A percentile compares a stretch with the other conserved stretches of the same genome.
Evolutionary conservation across 2,113 vertebrate genomes (phyloP).

Genomic region (Psilopogon haemacephalus): DNA sequence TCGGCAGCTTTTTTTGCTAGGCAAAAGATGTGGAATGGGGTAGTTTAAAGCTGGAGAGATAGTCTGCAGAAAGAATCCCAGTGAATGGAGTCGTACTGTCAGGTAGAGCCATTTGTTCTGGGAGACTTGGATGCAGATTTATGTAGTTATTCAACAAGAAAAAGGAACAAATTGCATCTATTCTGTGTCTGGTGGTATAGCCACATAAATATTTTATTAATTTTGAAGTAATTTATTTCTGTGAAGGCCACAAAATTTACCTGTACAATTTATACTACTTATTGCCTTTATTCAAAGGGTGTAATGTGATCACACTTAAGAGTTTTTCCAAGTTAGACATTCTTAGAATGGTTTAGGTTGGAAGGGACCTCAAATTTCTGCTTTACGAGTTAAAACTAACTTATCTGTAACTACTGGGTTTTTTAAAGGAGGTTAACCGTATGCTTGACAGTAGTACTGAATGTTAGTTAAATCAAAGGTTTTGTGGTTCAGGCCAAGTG

Average conservation of each 20-base stretch:
- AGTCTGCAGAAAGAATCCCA: neutral
- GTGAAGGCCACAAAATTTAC: neutral
- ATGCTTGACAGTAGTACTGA: neutral
- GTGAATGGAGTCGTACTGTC: neutral
- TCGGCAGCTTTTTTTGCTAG: neutral
- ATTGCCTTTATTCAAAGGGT: neutral
- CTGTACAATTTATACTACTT: neutral
- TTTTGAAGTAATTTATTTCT: neutral
- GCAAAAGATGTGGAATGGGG: neutral
- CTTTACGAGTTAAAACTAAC: neutral
- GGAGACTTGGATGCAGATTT: neutral
- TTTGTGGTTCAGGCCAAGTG: neutral
- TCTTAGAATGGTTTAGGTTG: neutral
- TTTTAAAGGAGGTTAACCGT: neutral
- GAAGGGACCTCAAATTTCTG: neutral
- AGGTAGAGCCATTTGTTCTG: neutral
- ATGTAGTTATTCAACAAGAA: neutral
- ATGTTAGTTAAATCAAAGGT: neutral
- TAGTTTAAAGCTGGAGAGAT: neutral
- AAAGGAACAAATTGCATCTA: neutral
- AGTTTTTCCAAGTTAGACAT: neutral
- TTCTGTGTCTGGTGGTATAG: neutral
- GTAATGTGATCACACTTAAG: rapidly evolving
- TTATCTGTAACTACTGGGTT: neutral
- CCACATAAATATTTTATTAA: neutral